Evolutionary conservation across 2,888 invertebrate genomes (phyloP).

Genomic region (Scaeva pyrastri): DNA sequence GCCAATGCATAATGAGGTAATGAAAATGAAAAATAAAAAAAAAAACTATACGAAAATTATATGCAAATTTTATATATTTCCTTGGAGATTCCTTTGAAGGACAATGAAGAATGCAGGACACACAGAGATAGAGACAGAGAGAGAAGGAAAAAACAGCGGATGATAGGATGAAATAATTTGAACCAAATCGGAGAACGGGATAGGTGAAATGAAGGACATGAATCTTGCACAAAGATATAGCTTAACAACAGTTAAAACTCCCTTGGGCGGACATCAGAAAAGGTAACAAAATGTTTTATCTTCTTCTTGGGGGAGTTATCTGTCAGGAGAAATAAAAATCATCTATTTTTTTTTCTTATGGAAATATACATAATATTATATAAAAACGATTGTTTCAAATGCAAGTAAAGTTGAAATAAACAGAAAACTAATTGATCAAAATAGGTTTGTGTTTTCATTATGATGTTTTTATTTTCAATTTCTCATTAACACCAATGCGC

Average conservation of each 20-base stretch:
- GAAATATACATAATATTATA: too few relatives aligned
- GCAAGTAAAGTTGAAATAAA: too few relatives aligned
- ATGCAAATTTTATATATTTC: conserved; percentile 82
- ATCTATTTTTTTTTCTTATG: too few relatives aligned
- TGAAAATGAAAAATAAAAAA: conserved; percentile 77
- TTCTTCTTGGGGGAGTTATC: not conserved
- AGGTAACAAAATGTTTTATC: not conserved
- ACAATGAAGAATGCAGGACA: conserved; percentile 35
- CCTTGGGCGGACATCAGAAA: not conserved
- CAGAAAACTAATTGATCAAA: too few relatives aligned
- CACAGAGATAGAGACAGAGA: too few relatives aligned
- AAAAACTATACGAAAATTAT: conserved; percentile 81
- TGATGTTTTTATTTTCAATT: too few relatives aligned
- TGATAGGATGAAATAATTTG: conserved; percentile 54
- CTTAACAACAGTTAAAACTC: not conserved
- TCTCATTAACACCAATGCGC: too few relatives aligned
- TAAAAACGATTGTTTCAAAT: too few relatives aligned
- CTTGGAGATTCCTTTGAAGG: conserved; percentile 65
- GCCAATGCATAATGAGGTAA: conserved; percentile 31
- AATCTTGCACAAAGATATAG: conserved; percentile 23
- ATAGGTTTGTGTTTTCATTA: too few relatives aligned
- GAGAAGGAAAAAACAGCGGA: conserved; percentile 25
- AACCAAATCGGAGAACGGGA: conserved; percentile 38
- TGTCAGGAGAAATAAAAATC: too few relatives aligned
- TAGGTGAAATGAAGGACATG: not conserved